Base-by-base conservation (phyloP, 2,797 vertebrate species). In the Pelochelys cantorii region DNA sequence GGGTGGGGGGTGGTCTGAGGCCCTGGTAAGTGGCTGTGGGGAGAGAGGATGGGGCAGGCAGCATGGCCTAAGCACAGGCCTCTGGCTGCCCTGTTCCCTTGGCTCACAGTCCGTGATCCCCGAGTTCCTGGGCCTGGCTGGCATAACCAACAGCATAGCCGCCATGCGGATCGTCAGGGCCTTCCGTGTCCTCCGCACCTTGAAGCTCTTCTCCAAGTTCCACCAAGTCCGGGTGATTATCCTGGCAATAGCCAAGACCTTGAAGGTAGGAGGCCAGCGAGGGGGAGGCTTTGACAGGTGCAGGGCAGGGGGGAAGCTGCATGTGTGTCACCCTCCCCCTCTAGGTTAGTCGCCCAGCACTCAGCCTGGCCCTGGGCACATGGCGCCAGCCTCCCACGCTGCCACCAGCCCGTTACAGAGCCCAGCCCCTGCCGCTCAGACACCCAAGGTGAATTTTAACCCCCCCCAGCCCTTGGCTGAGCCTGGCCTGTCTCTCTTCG, bases 171-270 rank as follows among this genome's bases (percentile, higher is more conserved):
- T 97, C 75, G 88, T 98, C 53, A 96, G 95, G 71, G 95, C 96
- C 83, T 96, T 94, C 78, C 94, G 96, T 11, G 90, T 98, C 52
- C 84, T 97, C 81, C 91, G 97, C 14, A 95, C 97, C 84, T 94
- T 98, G 79, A 97, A 97, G 91, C 96, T 98, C 37, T 96, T 98
- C 84, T 86, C 95, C 60, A 96, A 90, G 84, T 94, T 98, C 75
- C 85, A 34, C 71, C 96, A 97, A 89, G 88, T 98, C 42, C 95
- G 94, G 54, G 88, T 98, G 68, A 97, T 98, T 75, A 94, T 98
- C 93, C 92, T 97, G 94, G 93, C 97, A 79, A 87, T 98, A 27
- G 88, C 87, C 71, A 97, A 96, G 91, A 95, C 97, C n/a, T 79
- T 98, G n/a, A 98, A 97, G 97, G 98, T 98, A 84, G 89, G 37